Conservation (phyloP, 2,113 vertebrate species). For the Athene cunicularia region DNA sequence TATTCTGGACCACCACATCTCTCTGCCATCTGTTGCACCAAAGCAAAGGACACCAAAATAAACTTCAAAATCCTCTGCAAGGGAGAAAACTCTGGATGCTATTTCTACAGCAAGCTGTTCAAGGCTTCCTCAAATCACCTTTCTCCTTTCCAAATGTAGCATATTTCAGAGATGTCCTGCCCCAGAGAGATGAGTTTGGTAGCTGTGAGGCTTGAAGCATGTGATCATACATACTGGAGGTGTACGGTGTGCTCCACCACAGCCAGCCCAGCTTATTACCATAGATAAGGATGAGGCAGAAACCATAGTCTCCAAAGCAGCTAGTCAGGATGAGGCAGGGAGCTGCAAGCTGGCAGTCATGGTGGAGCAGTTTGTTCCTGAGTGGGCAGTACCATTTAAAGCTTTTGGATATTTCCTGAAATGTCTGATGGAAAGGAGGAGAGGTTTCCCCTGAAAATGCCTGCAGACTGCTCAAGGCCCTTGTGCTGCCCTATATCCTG, state of each 20-base stretch:
- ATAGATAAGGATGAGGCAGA: not conserved
- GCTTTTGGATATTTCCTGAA: not conserved
- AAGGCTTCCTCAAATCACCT: not conserved
- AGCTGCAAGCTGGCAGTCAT: not conserved
- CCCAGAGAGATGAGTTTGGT: not conserved
- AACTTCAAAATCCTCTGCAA: not conserved
- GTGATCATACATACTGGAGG: not conserved
- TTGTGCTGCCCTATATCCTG: not conserved
- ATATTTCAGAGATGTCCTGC: not conserved
- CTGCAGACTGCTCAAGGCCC: not conserved
- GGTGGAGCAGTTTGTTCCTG: not conserved
- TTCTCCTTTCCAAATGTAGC: not conserved
- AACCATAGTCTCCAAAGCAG: not conserved
- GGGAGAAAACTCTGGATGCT: not conserved
- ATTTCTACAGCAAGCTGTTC: not conserved
- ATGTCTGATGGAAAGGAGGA: not conserved
- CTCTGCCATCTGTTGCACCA: conserved; percentile 15
- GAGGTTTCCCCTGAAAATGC: accelerated
- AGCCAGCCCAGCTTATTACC: not conserved
- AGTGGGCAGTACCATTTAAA: not conserved
- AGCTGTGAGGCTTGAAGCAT: not conserved
- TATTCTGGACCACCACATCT: not conserved
- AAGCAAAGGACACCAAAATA: not conserved
- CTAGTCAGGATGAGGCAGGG: not conserved
- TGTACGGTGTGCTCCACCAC: accelerated